These are phyloP conservation scores for Papilio helenus DNA, from an alignment of 1,140 invertebrate genomes.

Conservation along the genomic window DNA sequence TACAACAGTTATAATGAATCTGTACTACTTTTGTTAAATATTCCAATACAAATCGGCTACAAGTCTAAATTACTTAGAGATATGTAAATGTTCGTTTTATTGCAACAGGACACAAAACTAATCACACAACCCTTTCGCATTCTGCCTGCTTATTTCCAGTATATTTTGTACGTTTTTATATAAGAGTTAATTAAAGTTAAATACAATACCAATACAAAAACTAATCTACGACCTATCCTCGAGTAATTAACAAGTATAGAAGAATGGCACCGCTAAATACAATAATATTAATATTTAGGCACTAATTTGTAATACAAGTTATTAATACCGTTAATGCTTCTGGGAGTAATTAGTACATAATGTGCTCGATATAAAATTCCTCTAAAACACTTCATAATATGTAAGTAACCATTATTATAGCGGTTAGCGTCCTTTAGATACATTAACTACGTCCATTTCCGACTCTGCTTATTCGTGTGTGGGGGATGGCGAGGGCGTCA, in stretches of 20 bases:
- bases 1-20: conserved; percentile 49
- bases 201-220: conserved; percentile 28
- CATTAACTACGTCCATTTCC: background rate
- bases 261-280: conserved; percentile 36
- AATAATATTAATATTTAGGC: conserved; percentile 34
- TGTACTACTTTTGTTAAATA: conserved; percentile 18
- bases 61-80: conserved; percentile 57
- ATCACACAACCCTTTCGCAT: conserved; percentile 71
- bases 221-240: conserved; percentile 23
- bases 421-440: background rate
- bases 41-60: conserved; percentile 41
- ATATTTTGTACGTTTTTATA: conserved; percentile 39
- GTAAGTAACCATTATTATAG: background rate
- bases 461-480: no score
- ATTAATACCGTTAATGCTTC: conserved; percentile 6
- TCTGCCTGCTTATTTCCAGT: conserved; percentile 39
- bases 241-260: conserved; percentile 12
- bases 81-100: conserved; percentile 69
- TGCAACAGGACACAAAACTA: conserved; percentile 54
- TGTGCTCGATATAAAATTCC: conserved; percentile 19
- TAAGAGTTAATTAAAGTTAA: conserved; percentile 40
- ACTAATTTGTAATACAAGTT: conserved; percentile 27
- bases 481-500: conserved; percentile 62
- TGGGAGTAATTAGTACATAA: conserved; percentile 26
- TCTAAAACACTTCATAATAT: conserved; percentile 19